Percentiles rank a stretch among this genome's conserved stretches.
Evolutionary conservation across 2,113 vertebrate genomes (phyloP).

Genomic region (Paracyprichromis sp.): DNA sequence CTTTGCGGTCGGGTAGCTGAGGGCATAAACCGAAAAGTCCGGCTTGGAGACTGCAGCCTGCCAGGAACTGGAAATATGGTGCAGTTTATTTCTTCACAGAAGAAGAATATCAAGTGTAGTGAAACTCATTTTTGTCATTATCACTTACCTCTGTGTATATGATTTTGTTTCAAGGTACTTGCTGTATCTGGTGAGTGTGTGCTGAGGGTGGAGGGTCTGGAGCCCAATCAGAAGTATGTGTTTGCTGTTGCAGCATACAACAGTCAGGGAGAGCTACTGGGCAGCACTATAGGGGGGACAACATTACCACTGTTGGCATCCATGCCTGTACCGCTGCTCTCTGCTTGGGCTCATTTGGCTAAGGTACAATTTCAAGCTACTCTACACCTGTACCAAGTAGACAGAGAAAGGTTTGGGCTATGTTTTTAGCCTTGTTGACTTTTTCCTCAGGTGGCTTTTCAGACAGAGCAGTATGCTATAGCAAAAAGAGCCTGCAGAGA

Average conservation of each 20-base stretch:
- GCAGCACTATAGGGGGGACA: slow-evolving; percentile 75
- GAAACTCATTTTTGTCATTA: neutral
- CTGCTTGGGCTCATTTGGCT: slow-evolving; percentile 79
- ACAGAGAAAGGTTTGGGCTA: neutral
- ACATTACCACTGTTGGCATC: slow-evolving; percentile 83
- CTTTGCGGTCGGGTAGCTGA: slow-evolving; percentile 76
- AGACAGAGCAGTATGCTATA: slow-evolving; percentile 72
- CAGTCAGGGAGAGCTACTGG: slow-evolving; percentile 77
- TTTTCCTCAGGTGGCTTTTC: slow-evolving; percentile 77
- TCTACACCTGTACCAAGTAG: neutral
- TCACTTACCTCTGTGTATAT: neutral
- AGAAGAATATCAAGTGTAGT: neutral
- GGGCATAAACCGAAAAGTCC: slow-evolving; percentile 78
- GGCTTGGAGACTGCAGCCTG: slow-evolving; percentile 79
- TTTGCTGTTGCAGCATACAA: slow-evolving; percentile 90
- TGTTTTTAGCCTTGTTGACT: neutral
- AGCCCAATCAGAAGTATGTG: slow-evolving; percentile 85
- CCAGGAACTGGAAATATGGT: slow-evolving; percentile 84
- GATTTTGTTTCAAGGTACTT: slow-evolving; percentile 72
- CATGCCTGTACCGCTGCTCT: slow-evolving; percentile 75
- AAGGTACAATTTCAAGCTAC: slow-evolving; percentile 69
- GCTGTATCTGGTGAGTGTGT: slow-evolving; percentile 67
- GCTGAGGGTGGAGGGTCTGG: slow-evolving; percentile 77
- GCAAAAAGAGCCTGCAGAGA: slow-evolving; percentile 79
- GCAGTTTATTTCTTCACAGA: neutral